Evolutionary conservation across 2,113 vertebrate genomes (phyloP).

Genomic region (Noctilio leporinus): DNA sequence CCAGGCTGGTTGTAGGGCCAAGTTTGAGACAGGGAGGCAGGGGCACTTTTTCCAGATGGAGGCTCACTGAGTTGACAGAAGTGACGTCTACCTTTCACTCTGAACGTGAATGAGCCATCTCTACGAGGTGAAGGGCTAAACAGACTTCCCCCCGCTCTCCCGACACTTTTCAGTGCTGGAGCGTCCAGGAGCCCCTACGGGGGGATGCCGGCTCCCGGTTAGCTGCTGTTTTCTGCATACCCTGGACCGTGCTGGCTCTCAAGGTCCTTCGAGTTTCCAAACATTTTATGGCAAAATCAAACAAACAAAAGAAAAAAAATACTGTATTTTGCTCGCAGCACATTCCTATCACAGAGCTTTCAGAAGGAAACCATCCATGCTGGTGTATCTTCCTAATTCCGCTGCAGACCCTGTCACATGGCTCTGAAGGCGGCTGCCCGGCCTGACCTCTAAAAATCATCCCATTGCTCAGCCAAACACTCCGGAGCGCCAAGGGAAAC

Average conservation of each 20-base stretch:
- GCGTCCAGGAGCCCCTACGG: too few species aligned
- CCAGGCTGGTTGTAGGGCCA: not conserved
- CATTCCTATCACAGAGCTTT: not conserved
- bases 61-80: not conserved
- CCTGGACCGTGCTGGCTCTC: not conserved
- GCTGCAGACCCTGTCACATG: not conserved
- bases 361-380: not conserved
- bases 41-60: not conserved
- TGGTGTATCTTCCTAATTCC: not conserved
- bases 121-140: not conserved
- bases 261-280: conserved; percentile 18
- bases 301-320: not conserved
- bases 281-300: not conserved
- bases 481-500: conserved; percentile 46
- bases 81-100: not conserved
- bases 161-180: not conserved
- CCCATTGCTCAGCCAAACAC: conserved; percentile 46
- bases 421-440: not conserved
- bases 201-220: not conserved
- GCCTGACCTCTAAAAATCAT: conserved; percentile 29
- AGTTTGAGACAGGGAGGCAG: not conserved
- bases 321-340: not conserved
- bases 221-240: not conserved
- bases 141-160: not conserved
- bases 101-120: not conserved